Conservation (phyloP, 2,888 invertebrate genomes). For the Cyclophora albipunctata region DNA sequence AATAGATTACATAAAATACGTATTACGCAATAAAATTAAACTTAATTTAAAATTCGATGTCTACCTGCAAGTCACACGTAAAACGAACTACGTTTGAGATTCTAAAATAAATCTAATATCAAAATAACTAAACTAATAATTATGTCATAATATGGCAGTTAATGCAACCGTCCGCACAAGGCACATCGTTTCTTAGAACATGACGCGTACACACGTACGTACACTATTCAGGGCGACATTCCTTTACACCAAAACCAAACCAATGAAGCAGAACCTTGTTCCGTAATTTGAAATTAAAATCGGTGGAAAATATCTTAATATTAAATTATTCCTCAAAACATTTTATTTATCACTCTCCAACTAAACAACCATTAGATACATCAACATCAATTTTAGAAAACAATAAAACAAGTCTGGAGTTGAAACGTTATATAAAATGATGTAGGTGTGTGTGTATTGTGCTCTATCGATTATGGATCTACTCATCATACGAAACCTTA, state of each 20-base stretch:
- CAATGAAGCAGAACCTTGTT: constrained; percentile 55
- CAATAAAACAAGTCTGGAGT: background rate
- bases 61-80: constrained; percentile 61
- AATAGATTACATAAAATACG: constrained; percentile 41
- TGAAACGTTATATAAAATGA: too few relatives aligned
- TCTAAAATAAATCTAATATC: constrained; percentile 52
- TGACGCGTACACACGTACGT: constrained; percentile 11
- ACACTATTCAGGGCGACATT: constrained; percentile 42
- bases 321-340: constrained; percentile 21
- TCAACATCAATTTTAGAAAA: background rate
- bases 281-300: constrained; percentile 58
- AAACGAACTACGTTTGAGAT: constrained; percentile 58
- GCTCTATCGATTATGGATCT: constrained; percentile 9
- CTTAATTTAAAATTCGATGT: constrained; percentile 62
- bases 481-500: constrained; percentile 36
- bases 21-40: constrained; percentile 38
- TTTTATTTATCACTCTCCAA: constrained; percentile 3
- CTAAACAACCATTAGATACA: background rate
- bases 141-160: constrained; percentile 76
- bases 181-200: constrained; percentile 43
- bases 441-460: background rate
- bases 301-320: constrained; percentile 60
- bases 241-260: constrained; percentile 36
- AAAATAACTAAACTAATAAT: constrained; percentile 51
- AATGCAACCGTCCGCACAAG: constrained; percentile 69